These are phyloP conservation scores for Vireo altiloquus DNA, from an alignment of 2,113 vertebrate species.

Conservation along the genomic window DNA sequence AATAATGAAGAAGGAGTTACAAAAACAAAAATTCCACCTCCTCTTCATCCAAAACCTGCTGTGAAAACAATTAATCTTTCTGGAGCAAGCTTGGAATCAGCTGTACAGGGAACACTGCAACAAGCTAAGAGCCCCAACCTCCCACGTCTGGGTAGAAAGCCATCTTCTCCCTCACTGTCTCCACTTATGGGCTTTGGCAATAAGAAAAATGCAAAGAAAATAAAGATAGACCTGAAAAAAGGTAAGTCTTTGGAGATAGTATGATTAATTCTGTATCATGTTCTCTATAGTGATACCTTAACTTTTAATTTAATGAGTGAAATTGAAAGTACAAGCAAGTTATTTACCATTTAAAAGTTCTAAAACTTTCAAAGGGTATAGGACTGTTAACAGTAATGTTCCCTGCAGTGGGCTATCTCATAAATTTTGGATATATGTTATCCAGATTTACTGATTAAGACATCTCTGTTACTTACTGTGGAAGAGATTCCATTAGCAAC, in stretches of 20 bases:
- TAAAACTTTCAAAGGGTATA: not conserved
- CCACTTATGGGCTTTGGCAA: conserved; percentile 80
- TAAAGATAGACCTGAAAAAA: conserved; percentile 95
- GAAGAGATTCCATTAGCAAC: not conserved
- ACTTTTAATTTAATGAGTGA: not conserved
- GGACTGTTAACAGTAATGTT: not conserved
- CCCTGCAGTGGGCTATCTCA: not conserved
- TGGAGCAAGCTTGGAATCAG: conserved; percentile 50
- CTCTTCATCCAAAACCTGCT: conserved; percentile 76
- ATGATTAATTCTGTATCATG: not conserved
- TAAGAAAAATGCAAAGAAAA: conserved; percentile 85
- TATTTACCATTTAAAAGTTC: not conserved
- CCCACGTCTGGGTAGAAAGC: conserved; percentile 71
- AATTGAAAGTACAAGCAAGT: not conserved
- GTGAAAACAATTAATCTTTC: conserved; percentile 68
- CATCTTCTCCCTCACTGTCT: conserved; percentile 77
- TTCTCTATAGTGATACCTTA: not conserved
- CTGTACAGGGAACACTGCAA: conserved; percentile 1
- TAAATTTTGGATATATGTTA: not conserved
- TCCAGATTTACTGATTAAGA: not conserved
- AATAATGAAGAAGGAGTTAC: conserved; percentile 66
- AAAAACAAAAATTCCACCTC: conserved; percentile 77
- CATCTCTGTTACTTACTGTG: not conserved
- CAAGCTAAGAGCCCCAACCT: conserved; percentile 72
- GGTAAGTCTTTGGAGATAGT: conserved; percentile 68